Evolutionary conservation across 2,113 vertebrate species (phyloP).

Genomic region (Tapirus terrestris): DNA sequence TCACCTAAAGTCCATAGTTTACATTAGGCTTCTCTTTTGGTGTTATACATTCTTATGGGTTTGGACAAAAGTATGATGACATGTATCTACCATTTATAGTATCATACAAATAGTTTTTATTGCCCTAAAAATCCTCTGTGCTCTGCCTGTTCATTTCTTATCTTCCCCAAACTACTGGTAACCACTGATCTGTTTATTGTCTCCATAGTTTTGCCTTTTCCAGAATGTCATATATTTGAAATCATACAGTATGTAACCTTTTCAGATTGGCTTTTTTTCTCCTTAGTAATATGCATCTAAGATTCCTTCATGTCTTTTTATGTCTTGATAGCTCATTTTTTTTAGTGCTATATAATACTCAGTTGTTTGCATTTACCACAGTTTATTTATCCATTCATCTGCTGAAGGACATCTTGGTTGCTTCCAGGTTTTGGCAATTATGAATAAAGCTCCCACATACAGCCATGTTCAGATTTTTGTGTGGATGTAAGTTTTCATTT

Average conservation of each 20-base stretch:
- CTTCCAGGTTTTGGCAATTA: not conserved
- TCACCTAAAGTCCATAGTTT: not conserved
- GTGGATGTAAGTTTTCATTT: not conserved
- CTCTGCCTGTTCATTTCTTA: not conserved
- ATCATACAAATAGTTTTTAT: not conserved
- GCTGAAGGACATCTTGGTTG: not conserved
- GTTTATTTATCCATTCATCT: not conserved
- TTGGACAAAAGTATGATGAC: not conserved
- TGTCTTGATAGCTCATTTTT: not conserved
- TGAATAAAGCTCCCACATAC: not conserved
- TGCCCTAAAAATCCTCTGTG: not conserved
- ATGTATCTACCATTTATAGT: not conserved
- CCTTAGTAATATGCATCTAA: not conserved
- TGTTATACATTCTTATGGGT: not conserved
- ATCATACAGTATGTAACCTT: not conserved
- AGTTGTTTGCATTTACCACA: not conserved
- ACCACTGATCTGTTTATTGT: not conserved
- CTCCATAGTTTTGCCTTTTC: not conserved
- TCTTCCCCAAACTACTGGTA: not conserved
- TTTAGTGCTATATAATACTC: not conserved
- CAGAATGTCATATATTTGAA: not conserved
- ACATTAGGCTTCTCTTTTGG: not conserved
- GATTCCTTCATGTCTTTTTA: not conserved
- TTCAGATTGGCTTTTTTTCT: not conserved
- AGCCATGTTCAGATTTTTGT: not conserved